Evolutionary conservation across 2,888 invertebrate genomes (phyloP).

Genomic region (Mythimna pallens): DNA sequence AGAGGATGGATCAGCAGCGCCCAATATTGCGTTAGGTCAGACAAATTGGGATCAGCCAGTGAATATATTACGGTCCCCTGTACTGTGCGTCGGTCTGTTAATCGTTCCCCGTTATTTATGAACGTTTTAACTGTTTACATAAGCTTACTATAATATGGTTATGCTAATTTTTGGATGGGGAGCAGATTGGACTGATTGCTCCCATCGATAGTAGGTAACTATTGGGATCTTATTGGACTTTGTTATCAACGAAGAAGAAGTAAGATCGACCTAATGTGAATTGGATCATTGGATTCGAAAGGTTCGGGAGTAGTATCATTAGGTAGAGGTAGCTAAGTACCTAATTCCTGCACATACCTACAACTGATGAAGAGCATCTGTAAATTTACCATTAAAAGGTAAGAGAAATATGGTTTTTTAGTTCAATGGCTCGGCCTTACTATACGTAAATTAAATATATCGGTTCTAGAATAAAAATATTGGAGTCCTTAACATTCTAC

Average conservation of each 20-base stretch:
- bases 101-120: constrained; percentile 89
- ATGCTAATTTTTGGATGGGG: constrained; percentile 49
- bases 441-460: too few species aligned
- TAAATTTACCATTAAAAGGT: too few species aligned
- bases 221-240: not conserved
- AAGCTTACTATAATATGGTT: constrained; percentile 57
- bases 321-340: too few species aligned
- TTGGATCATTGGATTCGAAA: too few species aligned
- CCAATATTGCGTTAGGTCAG: constrained; percentile 89
- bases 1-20: constrained; percentile 73
- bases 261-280: not conserved
- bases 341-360: too few species aligned
- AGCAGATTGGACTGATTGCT: constrained; percentile 34
- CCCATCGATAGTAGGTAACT: not conserved
- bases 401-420: too few species aligned
- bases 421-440: too few species aligned
- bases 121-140: constrained; percentile 74
- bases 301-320: too few species aligned
- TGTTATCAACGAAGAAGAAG: not conserved
- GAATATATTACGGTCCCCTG: constrained; percentile 89
- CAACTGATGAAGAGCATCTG: too few species aligned
- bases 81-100: constrained; percentile 88
- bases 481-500: too few species aligned
- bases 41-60: constrained; percentile 89
- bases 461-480: too few species aligned